These are phyloP conservation scores for Tinamus guttatus DNA, from an alignment of 2,113 vertebrate species.

Conservation along the genomic window DNA sequence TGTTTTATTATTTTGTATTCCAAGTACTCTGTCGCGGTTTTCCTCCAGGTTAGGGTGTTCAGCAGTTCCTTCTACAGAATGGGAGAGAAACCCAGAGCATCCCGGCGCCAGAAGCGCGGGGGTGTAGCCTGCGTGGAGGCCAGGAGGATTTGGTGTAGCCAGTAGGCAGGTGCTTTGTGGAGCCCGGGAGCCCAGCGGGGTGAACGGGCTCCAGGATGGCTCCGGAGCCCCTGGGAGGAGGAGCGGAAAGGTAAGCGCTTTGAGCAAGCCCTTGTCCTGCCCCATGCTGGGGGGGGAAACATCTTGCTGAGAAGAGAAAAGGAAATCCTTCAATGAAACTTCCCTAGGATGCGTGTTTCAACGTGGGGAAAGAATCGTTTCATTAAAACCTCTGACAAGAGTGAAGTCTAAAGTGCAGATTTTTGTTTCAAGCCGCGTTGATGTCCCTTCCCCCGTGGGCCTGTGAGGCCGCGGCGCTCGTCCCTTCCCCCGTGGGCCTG, in stretches of 20 bases:
- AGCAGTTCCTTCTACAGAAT: not conserved
- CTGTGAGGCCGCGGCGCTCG: too few species aligned
- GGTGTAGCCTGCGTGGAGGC: not conserved
- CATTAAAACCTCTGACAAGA: not conserved
- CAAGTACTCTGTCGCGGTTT: not conserved
- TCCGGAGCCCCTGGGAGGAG: not conserved
- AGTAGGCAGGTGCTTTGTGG: rapidly evolving
- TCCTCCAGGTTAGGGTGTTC: not conserved
- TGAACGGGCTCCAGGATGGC: not conserved
- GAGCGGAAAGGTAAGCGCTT: not conserved
- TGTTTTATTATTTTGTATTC: not conserved
- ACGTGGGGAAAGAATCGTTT: not conserved
- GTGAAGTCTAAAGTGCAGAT: not conserved
- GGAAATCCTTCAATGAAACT: not conserved
- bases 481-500: too few species aligned
- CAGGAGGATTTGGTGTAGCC: not conserved
- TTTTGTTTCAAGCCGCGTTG: not conserved
- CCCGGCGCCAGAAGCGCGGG: not conserved
- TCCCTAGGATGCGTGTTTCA: not conserved
- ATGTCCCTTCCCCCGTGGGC: too few species aligned
- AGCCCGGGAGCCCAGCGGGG: too few species aligned
- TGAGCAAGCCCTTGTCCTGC: not conserved
- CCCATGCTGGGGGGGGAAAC: rapidly evolving
- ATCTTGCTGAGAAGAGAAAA: not conserved
- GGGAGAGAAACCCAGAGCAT: not conserved